Conservation (phyloP, 2,797 vertebrate species). For the Oreochromis grahami region DNA sequence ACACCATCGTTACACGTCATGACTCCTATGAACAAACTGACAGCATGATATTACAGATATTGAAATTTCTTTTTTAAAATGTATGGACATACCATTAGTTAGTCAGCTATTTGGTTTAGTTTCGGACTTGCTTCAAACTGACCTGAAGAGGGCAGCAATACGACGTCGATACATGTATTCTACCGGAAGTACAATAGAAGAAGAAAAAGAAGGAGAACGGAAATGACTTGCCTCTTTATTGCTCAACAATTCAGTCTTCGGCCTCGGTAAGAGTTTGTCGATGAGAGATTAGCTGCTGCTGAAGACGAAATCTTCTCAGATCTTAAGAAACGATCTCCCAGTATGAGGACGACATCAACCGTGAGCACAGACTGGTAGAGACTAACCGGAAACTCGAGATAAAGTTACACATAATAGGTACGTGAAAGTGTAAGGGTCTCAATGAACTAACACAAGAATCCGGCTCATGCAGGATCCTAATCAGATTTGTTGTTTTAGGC, state of each 20-base stretch:
- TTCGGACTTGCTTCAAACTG: background rate
- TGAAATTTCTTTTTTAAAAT: accelerated
- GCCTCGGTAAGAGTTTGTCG: background rate
- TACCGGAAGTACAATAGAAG: background rate
- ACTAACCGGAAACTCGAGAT: background rate
- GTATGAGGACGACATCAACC: accelerated
- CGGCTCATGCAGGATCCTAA: background rate
- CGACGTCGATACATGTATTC: background rate
- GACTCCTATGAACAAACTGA: background rate
- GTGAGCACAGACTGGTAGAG: background rate
- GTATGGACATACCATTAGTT: background rate
- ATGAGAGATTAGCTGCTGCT: background rate
- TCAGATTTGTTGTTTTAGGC: background rate
- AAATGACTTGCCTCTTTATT: background rate
- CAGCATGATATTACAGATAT: background rate
- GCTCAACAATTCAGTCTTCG: background rate
- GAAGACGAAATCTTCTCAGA: background rate
- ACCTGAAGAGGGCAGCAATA: background rate
- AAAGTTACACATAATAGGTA: background rate
- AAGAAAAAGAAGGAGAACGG: background rate
- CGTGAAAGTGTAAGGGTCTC: background rate
- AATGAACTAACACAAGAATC: background rate
- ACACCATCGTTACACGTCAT: background rate
- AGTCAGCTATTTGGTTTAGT: accelerated
- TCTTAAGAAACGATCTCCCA: background rate